Evolutionary conservation across 2,888 invertebrate species (phyloP), one percentile per base, ranked within the genome.

Genomic region (Tetragonisca angustula): DNA sequence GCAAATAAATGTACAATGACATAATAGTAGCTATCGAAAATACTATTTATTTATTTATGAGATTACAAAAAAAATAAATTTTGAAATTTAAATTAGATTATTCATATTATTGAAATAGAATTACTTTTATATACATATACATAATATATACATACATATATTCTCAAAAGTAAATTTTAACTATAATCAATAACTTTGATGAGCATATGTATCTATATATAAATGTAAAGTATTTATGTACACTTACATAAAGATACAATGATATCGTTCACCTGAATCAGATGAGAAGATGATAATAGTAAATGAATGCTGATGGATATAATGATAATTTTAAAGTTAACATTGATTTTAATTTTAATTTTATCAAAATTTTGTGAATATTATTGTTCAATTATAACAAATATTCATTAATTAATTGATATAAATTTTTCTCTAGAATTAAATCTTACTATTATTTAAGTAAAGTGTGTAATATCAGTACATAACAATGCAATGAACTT

Each of bases 231-330:
- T 43, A 71, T 54, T 64, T 64, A 49, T 32, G 73, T 84, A 68
- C 81, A 88, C 76, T 76, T 87, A 82, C 79, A 65, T 43, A 43
- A 15, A 15, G 71, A 65, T 87, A 43, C 15, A 74, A 62, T 80
- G 86, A 74, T 84, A 88, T 78, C 87, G 81, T 87, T 90, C 83
- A 72, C 76, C 77, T 82, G 81, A 84, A 82, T 83, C 84, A 85
- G 85, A 87, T 87, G 77, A 88, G 85, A 87, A 88, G 77, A 88
- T 87, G 88, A 87, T 83, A 82, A 81, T 81, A 69, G 71, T 84
- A 76, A 81, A 70, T 69, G 77, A 78, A 74, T 73, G 81, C 75
- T 69, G 54, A 50, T 59, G 17, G 69, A 62, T 71, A 59, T 69
- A 49, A 76, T 70, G 54, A 56, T 43, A 76, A 59, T 76, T 81